A percentile compares a stretch with the other conserved stretches of the same genome.
phyloP scores from a whole-genome alignment of 2,113 vertebrate species.

The Prietella phreatophila region DNA sequence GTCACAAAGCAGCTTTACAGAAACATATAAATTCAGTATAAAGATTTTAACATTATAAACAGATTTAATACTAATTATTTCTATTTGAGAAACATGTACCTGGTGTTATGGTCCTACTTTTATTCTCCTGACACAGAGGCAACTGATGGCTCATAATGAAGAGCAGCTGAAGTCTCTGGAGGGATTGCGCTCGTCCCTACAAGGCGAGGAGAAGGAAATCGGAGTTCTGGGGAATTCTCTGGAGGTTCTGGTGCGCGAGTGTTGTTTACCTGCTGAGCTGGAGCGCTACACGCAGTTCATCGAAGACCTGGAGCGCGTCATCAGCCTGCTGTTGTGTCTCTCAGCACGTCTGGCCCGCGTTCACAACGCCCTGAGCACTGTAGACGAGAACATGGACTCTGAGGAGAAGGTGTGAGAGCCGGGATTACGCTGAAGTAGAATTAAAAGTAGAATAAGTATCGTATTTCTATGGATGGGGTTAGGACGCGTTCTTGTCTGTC shows the following conservation, averaged over 20 bases:
- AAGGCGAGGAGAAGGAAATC: conserved; percentile 65
- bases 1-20: too few species aligned
- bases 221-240: conserved; percentile 56
- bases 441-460: not conserved
- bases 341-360: conserved; percentile 87
- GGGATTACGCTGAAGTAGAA: not conserved
- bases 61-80: not conserved
- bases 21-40: too few species aligned
- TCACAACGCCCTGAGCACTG: conserved; percentile 78
- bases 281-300: conserved; percentile 86
- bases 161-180: conserved; percentile 68
- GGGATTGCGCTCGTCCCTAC: conserved; percentile 65
- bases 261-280: conserved; percentile 79
- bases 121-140: conserved; percentile 60
- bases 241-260: conserved; percentile 64
- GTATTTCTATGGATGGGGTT: not conserved
- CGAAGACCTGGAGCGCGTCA: conserved; percentile 87
- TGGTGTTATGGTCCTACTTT: not conserved
- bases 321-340: conserved; percentile 86
- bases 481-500: not conserved
- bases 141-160: conserved; percentile 72
- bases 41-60: too few species aligned
- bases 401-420: conserved; percentile 85
- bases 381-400: conserved; percentile 70
- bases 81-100: not conserved